Base-by-base conservation (phyloP, 1,140 invertebrate species). In the Saccostrea cuccullata region DNA sequence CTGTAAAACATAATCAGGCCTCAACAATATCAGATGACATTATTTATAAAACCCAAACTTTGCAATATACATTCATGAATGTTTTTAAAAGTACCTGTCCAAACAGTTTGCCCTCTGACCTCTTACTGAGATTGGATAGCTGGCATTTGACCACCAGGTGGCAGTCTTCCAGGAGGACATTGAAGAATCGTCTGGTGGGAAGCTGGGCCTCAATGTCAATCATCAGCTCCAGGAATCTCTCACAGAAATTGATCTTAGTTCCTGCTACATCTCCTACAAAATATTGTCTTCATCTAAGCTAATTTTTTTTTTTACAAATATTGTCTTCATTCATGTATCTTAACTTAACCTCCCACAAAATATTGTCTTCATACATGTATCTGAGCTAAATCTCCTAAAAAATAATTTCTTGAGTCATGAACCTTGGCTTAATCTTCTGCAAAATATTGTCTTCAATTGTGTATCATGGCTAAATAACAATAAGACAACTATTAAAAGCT, bases 181-280 rank as follows among this genome's bases (percentile, higher is more conserved):
- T 99, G 94, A 99, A 99, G 95, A 99, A 99, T 83, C 99, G 96
- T 84, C 99, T 96, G 0, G 99, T 99, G 0, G 98, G 98, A 89
- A 99, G 95, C 85, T 99, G 95, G 30, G 98, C 98, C 94, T 99
- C 98, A 84, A 99, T 95, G 94, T 99, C 99, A 90, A 99, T 99
- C 94, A 99, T 96, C 56, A 99, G 95, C 95, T 99, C 98, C 56
- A 99, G 94, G 95, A 99, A 99, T 88, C 98, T 96, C 95, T 99
- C 99, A 95, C 98, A 99, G 94, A 99, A 99, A 88, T 96, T 96
- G 55, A 98, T 95, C 94, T 97, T 96, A 56, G 96, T 96, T 1
- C 95, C 87, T 87, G 95, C 94, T n/a, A 97, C 92, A 77, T 95
- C 92, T 85, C 96, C 96, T 96, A 92, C n/a, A 67, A 90, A 70